Conservation (phyloP, 2,888 invertebrate genomes). For the Synergus itoensis region DNA sequence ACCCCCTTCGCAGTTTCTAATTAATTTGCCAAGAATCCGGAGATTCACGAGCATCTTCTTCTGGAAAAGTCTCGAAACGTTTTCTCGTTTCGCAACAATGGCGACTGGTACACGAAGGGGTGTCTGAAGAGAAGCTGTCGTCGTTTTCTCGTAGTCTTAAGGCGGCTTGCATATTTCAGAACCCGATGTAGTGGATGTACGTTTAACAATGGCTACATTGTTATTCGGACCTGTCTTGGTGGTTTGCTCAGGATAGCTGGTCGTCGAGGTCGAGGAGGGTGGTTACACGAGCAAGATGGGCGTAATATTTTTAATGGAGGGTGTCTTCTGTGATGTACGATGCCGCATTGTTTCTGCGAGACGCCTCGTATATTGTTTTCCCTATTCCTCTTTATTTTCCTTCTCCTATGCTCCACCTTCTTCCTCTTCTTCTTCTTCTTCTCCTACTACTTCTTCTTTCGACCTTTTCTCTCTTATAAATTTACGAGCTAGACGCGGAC, state of each 20-base stretch:
- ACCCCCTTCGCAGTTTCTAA: constrained; percentile 43
- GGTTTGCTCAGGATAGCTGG: constrained; percentile 57
- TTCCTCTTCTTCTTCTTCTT: constrained; percentile 14
- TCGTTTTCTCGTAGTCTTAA: constrained; percentile 52
- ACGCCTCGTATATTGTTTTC: constrained; percentile 73
- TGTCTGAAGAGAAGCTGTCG: constrained; percentile 14
- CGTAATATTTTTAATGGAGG: constrained; percentile 78
- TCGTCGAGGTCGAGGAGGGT: constrained; percentile 48
- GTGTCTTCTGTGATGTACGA: constrained; percentile 76
- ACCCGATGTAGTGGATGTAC: constrained; percentile 68
- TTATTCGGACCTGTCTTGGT: constrained; percentile 71
- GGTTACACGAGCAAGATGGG: constrained; percentile 71
- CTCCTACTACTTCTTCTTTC: constrained; percentile 25
- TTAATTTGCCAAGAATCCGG: constrained; percentile 46
- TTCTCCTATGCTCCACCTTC: background rate
- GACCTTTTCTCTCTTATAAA: background rate
- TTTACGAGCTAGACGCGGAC: background rate
- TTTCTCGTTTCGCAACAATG: constrained; percentile 55
- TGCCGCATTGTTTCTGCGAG: constrained; percentile 74
- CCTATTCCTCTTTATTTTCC: constrained; percentile 51
- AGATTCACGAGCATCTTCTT: constrained; percentile 43
- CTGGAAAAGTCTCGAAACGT: constrained; percentile 46
- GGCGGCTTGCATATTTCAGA: constrained; percentile 71
- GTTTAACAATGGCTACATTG: constrained; percentile 73
- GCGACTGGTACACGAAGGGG: constrained; percentile 40